phyloP scores from a whole-genome alignment of 1,140 invertebrate species.

The Diachasma alloeum region DNA sequence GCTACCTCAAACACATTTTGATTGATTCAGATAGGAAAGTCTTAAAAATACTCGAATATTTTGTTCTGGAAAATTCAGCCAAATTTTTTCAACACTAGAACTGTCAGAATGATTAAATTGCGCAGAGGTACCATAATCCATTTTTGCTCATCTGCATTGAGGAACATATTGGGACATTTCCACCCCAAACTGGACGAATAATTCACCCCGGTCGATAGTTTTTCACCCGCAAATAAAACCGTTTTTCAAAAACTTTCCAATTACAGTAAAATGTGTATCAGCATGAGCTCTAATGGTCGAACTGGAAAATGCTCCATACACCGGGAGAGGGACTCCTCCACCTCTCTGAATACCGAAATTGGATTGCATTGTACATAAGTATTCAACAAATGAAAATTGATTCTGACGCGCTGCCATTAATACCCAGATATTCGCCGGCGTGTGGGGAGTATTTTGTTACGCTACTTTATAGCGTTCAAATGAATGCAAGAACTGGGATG shows the following conservation, averaged over 20 bases:
- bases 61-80: no score
- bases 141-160: no score
- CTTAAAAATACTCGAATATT: no score
- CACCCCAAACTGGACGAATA: background rate
- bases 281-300: conserved; percentile 40
- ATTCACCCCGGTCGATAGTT: conserved; percentile 3
- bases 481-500: conserved; percentile 49
- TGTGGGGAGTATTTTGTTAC: conserved; percentile 46
- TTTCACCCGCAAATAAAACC: conserved; percentile 21
- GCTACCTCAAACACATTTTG: no score
- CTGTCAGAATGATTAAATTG: no score
- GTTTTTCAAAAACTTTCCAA: conserved; percentile 53
- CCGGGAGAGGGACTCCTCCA: background rate
- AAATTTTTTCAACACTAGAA: no score
- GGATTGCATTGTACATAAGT: conserved; percentile 63
- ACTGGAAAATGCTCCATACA: background rate
- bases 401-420: conserved; percentile 63
- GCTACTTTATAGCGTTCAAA: conserved; percentile 48
- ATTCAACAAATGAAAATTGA: conserved; percentile 64
- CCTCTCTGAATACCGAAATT: conserved; percentile 45
- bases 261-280: conserved; percentile 57
- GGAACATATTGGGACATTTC: no score
- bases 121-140: no score
- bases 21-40: no score
- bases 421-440: conserved; percentile 37